phyloP scores from a whole-genome alignment of 2,797 vertebrate genomes.

The Hippocampus kuda region DNA sequence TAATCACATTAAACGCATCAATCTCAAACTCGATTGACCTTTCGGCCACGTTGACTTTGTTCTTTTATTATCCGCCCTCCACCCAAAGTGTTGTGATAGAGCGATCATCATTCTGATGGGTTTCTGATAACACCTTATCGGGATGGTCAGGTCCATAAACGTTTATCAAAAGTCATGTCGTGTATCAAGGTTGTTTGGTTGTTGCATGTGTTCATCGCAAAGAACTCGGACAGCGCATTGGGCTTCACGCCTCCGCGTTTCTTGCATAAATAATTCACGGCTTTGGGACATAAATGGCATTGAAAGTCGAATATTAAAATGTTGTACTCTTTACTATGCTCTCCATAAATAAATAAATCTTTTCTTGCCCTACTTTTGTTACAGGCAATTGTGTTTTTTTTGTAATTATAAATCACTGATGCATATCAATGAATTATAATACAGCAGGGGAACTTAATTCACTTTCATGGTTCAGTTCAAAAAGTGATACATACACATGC shows the following conservation, averaged over 20 bases:
- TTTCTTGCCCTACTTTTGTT: background rate
- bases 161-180: background rate
- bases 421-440: background rate
- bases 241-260: background rate
- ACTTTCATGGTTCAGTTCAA: too few species aligned
- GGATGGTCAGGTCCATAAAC: background rate
- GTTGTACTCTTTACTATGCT: background rate
- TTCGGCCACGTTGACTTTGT: background rate
- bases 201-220: background rate
- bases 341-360: background rate
- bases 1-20: background rate
- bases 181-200: constrained; percentile 1
- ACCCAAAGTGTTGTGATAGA: background rate
- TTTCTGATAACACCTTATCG: background rate
- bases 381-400: too few species aligned
- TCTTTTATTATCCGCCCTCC: background rate
- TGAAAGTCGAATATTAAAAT: background rate
- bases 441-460: too few species aligned
- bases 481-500: too few species aligned
- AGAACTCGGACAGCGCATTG: background rate
- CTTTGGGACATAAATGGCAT: background rate
- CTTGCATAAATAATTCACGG: background rate
- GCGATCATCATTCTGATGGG: background rate
- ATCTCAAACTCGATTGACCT: background rate
- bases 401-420: background rate